Conservation (phyloP, 2,113 vertebrate genomes). For the Corvus moneduloides region DNA sequence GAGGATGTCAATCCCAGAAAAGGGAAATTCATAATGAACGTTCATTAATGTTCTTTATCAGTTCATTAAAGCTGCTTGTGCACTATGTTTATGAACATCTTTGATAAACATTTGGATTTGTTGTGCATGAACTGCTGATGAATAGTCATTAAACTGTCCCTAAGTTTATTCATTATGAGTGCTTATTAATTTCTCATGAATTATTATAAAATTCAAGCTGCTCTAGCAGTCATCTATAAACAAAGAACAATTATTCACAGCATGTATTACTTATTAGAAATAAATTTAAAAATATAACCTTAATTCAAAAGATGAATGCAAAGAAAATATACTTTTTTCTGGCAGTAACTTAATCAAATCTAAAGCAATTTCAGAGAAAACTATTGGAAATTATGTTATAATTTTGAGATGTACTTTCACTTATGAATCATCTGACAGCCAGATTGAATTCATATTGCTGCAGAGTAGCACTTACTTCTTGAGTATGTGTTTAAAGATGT, state of each 20-base stretch:
- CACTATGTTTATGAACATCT: conserved; percentile 66
- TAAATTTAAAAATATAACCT: conserved; percentile 30
- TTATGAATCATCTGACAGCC: not conserved
- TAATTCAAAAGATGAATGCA: conserved; percentile 3
- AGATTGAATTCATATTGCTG: not conserved
- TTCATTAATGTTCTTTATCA: conserved; percentile 65
- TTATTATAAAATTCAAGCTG: conserved; percentile 56
- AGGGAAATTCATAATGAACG: conserved; percentile 57
- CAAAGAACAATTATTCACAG: conserved; percentile 11
- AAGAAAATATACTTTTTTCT: not conserved
- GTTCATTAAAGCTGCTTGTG: conserved; percentile 62
- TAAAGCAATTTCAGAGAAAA: not conserved
- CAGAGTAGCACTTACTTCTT: not conserved
- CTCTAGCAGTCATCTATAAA: conserved; percentile 42
- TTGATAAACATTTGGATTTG: conserved; percentile 72
- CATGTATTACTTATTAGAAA: conserved; percentile 38
- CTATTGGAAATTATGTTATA: not conserved
- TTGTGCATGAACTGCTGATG: conserved; percentile 65
- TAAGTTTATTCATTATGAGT: conserved; percentile 67
- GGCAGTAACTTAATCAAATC: conserved; percentile 5
- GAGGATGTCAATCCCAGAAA: conserved; percentile 10
- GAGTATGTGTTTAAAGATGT: not conserved
- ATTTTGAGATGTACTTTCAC: not conserved
- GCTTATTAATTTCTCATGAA: conserved; percentile 69
- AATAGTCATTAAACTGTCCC: conserved; percentile 71